phyloP scores from a whole-genome alignment of 2,113 vertebrate genomes.

The Crotophaga sulcirostris region DNA sequence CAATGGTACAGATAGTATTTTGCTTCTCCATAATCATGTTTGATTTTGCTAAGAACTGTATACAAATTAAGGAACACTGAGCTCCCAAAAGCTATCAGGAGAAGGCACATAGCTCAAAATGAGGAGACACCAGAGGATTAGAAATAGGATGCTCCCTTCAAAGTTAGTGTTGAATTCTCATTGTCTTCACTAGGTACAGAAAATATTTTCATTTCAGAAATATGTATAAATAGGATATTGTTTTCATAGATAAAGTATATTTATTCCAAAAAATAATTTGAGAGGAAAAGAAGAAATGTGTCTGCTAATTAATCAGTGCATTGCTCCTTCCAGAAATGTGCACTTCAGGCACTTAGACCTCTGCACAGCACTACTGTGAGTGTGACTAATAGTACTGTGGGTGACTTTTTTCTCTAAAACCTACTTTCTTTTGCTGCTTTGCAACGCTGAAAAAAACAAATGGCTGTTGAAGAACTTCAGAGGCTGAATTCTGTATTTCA shows the following conservation, averaged over 20 bases:
- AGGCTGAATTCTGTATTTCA: constrained; percentile 77
- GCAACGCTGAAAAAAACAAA: constrained; percentile 74
- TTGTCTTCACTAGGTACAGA: neutral
- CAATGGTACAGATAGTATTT: neutral
- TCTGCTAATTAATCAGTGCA: neutral
- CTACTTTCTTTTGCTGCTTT: constrained; percentile 21
- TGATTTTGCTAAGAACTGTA: neutral
- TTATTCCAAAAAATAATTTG: neutral
- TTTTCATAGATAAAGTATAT: neutral
- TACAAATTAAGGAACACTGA: neutral
- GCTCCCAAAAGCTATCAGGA: neutral
- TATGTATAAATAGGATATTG: neutral
- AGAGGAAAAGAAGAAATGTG: neutral
- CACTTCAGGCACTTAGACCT: neutral
- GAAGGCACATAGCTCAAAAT: neutral
- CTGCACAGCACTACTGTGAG: neutral
- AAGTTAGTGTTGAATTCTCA: neutral
- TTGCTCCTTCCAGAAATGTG: neutral
- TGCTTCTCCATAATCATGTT: neutral
- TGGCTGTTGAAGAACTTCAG: constrained; percentile 72
- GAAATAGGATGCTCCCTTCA: neutral
- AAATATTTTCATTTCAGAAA: neutral
- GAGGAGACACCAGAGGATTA: neutral
- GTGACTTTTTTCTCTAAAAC: neutral
- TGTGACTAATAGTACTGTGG: neutral